These are phyloP conservation scores for Tetranychus urticae DNA, from an alignment of 1,140 invertebrate genomes.

Conservation along the genomic window DNA sequence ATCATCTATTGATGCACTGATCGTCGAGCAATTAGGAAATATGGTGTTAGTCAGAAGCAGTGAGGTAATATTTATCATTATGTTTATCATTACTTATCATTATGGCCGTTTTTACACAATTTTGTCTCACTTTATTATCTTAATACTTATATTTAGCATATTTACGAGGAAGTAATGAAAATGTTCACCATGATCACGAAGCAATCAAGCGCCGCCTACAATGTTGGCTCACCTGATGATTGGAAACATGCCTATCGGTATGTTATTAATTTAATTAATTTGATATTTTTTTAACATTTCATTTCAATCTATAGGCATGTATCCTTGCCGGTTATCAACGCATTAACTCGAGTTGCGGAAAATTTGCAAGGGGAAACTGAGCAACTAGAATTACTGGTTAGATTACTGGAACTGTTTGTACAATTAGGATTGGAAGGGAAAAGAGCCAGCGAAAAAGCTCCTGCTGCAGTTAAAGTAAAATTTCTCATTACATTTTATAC, in stretches of 20 bases:
- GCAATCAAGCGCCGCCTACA: constrained; percentile 71
- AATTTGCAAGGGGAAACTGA: constrained; percentile 68
- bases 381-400: constrained; percentile 59
- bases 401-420: constrained; percentile 82
- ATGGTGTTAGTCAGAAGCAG: constrained; percentile 76
- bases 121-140: background rate
- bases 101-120: background rate
- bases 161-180: constrained; percentile 88
- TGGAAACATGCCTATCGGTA: constrained; percentile 33
- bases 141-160: constrained; percentile 18
- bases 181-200: constrained; percentile 90
- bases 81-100: no score
- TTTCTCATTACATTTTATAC: background rate
- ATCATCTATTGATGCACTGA: constrained; percentile 64
- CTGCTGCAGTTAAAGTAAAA: constrained; percentile 34
- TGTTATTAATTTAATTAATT: constrained; percentile 2
- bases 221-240: constrained; percentile 21
- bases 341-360: constrained; percentile 73
- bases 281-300: background rate
- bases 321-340: constrained; percentile 77
- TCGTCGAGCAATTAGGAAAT: constrained; percentile 87
- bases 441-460: constrained; percentile 62
- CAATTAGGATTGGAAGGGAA: constrained; percentile 90
- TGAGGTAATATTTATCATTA: constrained; percentile 24
- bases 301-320: constrained; percentile 41